Base-by-base conservation (phyloP, 2,113 vertebrate species). In the Cephalopholis sonnerati region DNA sequence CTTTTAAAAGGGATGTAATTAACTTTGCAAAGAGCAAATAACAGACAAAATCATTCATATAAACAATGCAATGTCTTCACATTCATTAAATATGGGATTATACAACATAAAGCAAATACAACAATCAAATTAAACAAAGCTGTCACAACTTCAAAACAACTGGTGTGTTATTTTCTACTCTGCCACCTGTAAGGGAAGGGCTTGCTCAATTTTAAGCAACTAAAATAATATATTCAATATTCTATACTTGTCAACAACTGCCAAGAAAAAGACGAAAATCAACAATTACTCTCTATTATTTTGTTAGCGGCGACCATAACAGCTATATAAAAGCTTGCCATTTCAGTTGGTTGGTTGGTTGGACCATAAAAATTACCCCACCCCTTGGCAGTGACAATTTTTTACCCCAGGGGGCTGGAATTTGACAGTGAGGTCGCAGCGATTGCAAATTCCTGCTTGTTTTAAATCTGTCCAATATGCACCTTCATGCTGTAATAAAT, bases 1-100 rank as follows among this genome's bases (percentile, higher is more conserved):
- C 62, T 84, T 90, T 86, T 67, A 24, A 77, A 86, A 20, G 5
- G 51, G 50, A 41, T 71, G 2, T 36, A 76, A 83, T 83, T 13
- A 15, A 72, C 67, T 87, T 74, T 73, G 48, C 22, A 27, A 48
- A 63, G 29, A 55, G 29, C 24, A 77, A 78, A 67, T 16, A 64
- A 68, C 6, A 65, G 71, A 72, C 13, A 69, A 36, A 80, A 78
- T 36, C 25, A 78, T 72, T 57, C 29, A 18, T 3, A 57, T 12
- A 29, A 22, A 50, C 6, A 68, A 69, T 50, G 22, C 25, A 59
- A 61, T 41, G 22, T 39, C 64, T 74, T 54, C 22, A 36, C 20
- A 25, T 16, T 61, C 32, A 66, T 82, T 20, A 81, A 67, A 67
- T 71, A 16, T 29, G 64, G 3, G 7, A 48, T 18, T 51, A 44